These are phyloP conservation scores for Digitonthophagus gazella DNA, from an alignment of 2,888 invertebrate species.

Conservation along the genomic window DNA sequence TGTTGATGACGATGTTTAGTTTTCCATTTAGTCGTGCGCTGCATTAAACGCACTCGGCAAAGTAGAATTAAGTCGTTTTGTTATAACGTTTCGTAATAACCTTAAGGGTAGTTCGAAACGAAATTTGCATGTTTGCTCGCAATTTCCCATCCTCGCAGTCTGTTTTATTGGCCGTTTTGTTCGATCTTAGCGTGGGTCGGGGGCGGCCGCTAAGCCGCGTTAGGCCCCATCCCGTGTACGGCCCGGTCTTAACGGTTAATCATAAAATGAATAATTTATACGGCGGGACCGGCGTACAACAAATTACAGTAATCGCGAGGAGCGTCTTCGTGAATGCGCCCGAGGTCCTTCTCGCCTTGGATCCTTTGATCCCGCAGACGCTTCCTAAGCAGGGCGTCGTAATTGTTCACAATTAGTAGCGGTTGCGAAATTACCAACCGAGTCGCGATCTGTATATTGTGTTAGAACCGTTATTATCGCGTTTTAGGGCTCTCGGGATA, in stretches of 20 bases:
- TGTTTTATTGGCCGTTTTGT: conserved; percentile 6
- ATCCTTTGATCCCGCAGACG: conserved; percentile 21
- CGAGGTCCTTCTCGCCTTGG: conserved; percentile 12
- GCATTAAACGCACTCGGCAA: too few relatives aligned
- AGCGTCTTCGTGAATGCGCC: conserved; percentile 20
- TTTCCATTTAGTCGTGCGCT: too few relatives aligned
- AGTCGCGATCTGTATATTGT: not conserved
- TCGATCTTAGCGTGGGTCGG: conserved; percentile 30
- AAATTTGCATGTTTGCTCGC: not conserved
- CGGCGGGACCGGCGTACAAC: conserved; percentile 35
- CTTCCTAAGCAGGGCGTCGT: conserved; percentile 1
- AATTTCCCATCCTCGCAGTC: not conserved
- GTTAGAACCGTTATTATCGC: not conserved
- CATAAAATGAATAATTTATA: conserved; percentile 44
- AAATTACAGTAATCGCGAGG: conserved; percentile 41
- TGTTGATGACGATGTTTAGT: not conserved
- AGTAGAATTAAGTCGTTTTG: conserved; percentile 7
- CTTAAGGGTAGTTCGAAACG: conserved; percentile 29
- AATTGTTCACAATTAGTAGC: conserved; percentile 9
- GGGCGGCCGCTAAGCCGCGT: conserved; percentile 6
- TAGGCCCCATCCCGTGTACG: not conserved
- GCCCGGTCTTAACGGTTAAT: conserved; percentile 34
- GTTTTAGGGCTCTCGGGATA: too few relatives aligned
- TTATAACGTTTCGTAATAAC: conserved; percentile 17
- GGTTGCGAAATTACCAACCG: conserved; percentile 1